Percentiles rank a stretch among this genome's conserved stretches.
Evolutionary conservation across 2,888 invertebrate genomes (phyloP).

Genomic region (Arrhopalites spinosus): DNA sequence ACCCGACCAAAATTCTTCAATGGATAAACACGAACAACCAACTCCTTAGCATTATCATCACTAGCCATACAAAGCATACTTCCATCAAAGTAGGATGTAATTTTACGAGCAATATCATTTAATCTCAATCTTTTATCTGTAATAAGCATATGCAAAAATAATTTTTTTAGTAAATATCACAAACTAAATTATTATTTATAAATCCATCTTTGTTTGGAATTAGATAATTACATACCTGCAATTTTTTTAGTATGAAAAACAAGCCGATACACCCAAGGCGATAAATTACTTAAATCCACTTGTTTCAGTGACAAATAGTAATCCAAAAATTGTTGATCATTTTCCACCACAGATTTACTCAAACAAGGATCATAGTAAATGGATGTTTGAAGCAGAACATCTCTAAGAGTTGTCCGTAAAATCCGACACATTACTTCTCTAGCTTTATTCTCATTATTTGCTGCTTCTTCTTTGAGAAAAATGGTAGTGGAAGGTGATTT

Average conservation of each 20-base stretch:
- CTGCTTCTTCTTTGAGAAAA: slow-evolving; percentile 93
- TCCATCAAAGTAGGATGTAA: not conserved
- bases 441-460: slow-evolving; percentile 97
- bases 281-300: slow-evolving; percentile 95
- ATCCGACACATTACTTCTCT: slow-evolving; percentile 97
- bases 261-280: slow-evolving; percentile 96
- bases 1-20: slow-evolving; percentile 65
- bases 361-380: slow-evolving; percentile 99
- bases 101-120: not conserved
- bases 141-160: not conserved
- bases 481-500: slow-evolving; percentile 99
- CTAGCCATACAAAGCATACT: slow-evolving; percentile 63
- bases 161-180: no score
- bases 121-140: not conserved
- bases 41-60: slow-evolving; percentile 98
- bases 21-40: slow-evolving; percentile 95
- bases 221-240: slow-evolving; percentile 65
- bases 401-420: slow-evolving; percentile 96
- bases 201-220: not conserved
- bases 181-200: not conserved
- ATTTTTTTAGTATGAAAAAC: slow-evolving; percentile 97
- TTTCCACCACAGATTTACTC: slow-evolving; percentile 95
- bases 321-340: slow-evolving; percentile 99
- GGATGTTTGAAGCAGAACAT: slow-evolving; percentile 96
- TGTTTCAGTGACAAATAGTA: slow-evolving; percentile 99